Evolutionary conservation across 2,113 vertebrate species (phyloP).

Genomic region (Cromileptes altivelis): DNA sequence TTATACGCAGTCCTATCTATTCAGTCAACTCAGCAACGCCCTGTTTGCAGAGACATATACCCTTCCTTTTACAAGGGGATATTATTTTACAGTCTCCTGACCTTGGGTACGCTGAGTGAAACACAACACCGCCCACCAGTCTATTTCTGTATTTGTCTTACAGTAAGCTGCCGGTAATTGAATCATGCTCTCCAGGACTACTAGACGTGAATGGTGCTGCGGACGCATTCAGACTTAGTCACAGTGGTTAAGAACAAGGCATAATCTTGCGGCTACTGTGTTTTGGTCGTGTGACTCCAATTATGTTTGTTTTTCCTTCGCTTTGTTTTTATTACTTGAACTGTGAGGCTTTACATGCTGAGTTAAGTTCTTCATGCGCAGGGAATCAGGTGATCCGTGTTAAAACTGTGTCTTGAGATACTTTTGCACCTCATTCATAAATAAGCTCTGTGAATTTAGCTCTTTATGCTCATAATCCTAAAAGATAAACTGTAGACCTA

Average conservation of each 20-base stretch:
- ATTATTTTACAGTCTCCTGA: constrained; percentile 83
- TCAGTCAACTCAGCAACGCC: constrained; percentile 70
- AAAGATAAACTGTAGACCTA: constrained; percentile 6
- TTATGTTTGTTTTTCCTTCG: constrained; percentile 48
- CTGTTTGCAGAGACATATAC: constrained; percentile 76
- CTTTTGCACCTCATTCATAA: constrained; percentile 27
- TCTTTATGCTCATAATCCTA: constrained; percentile 33
- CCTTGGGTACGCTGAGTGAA: constrained; percentile 85
- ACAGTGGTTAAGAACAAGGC: constrained; percentile 55
- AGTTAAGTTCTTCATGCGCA: constrained; percentile 21
- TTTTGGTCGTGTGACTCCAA: constrained; percentile 55
- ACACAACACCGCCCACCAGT: constrained; percentile 82
- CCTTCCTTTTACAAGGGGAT: constrained; percentile 73
- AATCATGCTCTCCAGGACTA: constrained; percentile 69
- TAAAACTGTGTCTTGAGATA: constrained; percentile 23
- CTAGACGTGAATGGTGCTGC: constrained; percentile 66
- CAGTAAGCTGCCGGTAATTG: constrained; percentile 80
- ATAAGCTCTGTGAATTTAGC: constrained; percentile 19
- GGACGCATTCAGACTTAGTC: constrained; percentile 59
- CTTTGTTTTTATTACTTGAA: constrained; percentile 54
- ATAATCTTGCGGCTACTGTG: constrained; percentile 54
- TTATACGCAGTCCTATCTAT: constrained; percentile 40
- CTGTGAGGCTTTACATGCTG: not conserved
- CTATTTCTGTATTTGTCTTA: constrained; percentile 84
- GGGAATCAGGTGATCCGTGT: constrained; percentile 40